phyloP scores from a whole-genome alignment of 2,797 vertebrate species.

The Chrosomus eos region DNA sequence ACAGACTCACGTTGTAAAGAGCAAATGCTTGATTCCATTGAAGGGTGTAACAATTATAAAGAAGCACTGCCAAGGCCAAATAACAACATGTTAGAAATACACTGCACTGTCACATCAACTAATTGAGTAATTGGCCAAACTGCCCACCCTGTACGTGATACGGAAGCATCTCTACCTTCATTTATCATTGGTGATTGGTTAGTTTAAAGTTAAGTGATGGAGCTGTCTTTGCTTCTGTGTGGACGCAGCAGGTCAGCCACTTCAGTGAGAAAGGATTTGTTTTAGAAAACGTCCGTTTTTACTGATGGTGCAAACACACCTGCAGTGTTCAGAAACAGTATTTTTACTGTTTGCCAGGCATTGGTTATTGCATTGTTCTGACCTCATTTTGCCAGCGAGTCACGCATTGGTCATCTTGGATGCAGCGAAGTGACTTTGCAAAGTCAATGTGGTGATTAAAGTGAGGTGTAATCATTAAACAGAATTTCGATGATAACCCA shows the following conservation, averaged over 20 bases:
- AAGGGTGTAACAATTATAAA: neutral
- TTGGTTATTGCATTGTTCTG: conserved; percentile 20
- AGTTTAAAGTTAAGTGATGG: conserved; percentile 51
- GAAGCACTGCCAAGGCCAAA: conserved; percentile 55
- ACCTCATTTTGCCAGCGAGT: neutral
- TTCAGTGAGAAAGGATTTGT: conserved; percentile 29
- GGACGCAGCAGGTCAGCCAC: conserved; percentile 49
- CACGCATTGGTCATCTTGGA: conserved; percentile 15
- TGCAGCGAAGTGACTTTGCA: neutral
- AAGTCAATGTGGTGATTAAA: conserved; percentile 16
- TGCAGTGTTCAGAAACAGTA: conserved; percentile 19
- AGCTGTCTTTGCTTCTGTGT: conserved; percentile 33
- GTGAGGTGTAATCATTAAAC: conserved; percentile 16
- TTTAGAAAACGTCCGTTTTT: conserved; percentile 28
- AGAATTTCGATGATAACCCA: conserved; percentile 5
- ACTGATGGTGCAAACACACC: conserved; percentile 44
- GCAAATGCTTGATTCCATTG: neutral
- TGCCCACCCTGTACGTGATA: conserved; percentile 49
- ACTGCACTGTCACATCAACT: conserved; percentile 74
- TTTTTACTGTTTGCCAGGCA: conserved; percentile 22
- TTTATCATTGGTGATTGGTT: conserved; percentile 56
- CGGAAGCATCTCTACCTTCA: conserved; percentile 44
- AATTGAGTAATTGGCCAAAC: conserved; percentile 81
- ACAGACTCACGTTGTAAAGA: neutral
- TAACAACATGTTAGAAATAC: conserved; percentile 65